Percentiles rank a stretch among this genome's conserved stretches.
Conservation (phyloP, 2,888 invertebrate species). For the Thymelicus acteon region DNA sequence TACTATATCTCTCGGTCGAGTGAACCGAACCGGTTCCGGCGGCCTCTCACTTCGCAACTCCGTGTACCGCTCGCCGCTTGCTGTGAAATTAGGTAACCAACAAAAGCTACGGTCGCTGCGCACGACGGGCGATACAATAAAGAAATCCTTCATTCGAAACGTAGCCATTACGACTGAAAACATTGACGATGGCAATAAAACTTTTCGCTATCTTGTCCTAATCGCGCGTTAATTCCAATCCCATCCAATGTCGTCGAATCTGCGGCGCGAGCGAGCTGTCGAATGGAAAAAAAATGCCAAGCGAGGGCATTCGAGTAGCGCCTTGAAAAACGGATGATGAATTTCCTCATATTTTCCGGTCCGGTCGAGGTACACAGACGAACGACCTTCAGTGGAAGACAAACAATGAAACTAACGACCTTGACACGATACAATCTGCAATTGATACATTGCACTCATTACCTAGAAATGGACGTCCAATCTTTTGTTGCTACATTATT, state of each 20-base stretch:
- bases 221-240: constrained; percentile 7
- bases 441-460: constrained; percentile 71
- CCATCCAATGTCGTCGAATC: constrained; percentile 12
- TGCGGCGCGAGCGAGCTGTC: constrained; percentile 15
- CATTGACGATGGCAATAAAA: constrained; percentile 44
- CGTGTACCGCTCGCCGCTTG: constrained; percentile 69
- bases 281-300: constrained; percentile 32
- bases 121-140: constrained; percentile 66
- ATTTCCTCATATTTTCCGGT: constrained; percentile 83
- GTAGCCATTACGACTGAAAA: constrained; percentile 51
- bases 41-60: constrained; percentile 84
- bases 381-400: constrained; percentile 80
- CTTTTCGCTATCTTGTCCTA: constrained; percentile 40
- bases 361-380: constrained; percentile 64
- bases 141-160: constrained; percentile 60
- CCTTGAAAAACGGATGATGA: constrained; percentile 78
- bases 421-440: constrained; percentile 77
- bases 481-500: constrained; percentile 71
- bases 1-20: constrained; percentile 73
- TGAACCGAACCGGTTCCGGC: constrained; percentile 79
- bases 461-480: constrained; percentile 72
- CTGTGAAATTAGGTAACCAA: constrained; percentile 83
- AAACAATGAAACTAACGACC: constrained; percentile 80
- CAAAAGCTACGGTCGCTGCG: constrained; percentile 72
- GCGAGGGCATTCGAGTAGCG: constrained; percentile 63